These are phyloP conservation scores for Clarias fuscus DNA, from an alignment of 2,797 vertebrate genomes.

Conservation along the genomic window DNA sequence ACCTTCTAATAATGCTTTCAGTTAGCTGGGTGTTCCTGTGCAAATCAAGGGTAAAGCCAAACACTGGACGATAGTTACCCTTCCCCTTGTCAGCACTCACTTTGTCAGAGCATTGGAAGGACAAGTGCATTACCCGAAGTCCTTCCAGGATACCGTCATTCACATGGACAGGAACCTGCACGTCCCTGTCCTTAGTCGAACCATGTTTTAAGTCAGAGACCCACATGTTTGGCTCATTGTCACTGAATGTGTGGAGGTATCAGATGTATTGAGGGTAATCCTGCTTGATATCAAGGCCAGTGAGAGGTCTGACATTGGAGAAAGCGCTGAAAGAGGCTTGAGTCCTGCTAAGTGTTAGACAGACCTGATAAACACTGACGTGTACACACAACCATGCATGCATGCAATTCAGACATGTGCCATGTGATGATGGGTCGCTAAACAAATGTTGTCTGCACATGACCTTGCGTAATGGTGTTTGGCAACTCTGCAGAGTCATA, in stretches of 20 bases:
- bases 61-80: slow-evolving; percentile 9
- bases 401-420: slow-evolving; percentile 19
- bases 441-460: background rate
- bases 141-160: slow-evolving; percentile 39
- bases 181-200: slow-evolving; percentile 51
- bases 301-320: slow-evolving; percentile 34
- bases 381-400: slow-evolving; percentile 32
- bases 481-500: slow-evolving; percentile 3
- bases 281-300: slow-evolving; percentile 47
- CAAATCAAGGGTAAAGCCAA: background rate
- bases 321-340: slow-evolving; percentile 41
- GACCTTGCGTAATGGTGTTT: slow-evolving; percentile 4
- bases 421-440: slow-evolving; percentile 30
- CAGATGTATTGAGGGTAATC: slow-evolving; percentile 46
- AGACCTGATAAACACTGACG: slow-evolving; percentile 47
- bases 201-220: slow-evolving; percentile 23
- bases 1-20: background rate
- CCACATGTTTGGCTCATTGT: slow-evolving; percentile 46
- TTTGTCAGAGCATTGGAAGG: slow-evolving; percentile 43
- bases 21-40: background rate
- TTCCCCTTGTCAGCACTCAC: background rate
- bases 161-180: slow-evolving; percentile 42
- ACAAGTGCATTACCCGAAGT: slow-evolving; percentile 48
- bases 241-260: slow-evolving; percentile 27
- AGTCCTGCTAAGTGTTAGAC: slow-evolving; percentile 22